Conservation (phyloP, 1,140 invertebrate species). For the Hyposmocoma kahamanoa region DNA sequence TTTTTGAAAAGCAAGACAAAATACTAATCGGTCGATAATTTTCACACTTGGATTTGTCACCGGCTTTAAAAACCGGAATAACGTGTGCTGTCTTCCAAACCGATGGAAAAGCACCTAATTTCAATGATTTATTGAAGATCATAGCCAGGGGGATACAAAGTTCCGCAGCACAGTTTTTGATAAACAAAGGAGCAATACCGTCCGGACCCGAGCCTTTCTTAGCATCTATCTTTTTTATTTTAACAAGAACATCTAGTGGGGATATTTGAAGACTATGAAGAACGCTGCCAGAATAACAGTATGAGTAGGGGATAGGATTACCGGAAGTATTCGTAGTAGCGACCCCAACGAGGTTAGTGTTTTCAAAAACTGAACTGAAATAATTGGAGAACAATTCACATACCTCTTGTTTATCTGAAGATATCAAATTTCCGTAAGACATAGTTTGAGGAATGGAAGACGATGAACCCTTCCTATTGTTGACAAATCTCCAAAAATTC, state of each 20-base stretch:
- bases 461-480: background rate
- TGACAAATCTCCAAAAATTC: background rate
- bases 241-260: too few species aligned
- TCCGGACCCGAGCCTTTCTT: background rate
- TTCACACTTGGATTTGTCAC: background rate
- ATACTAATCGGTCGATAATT: conserved; percentile 1
- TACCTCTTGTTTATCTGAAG: background rate
- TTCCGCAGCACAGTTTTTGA: background rate
- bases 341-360: too few species aligned
- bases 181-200: background rate
- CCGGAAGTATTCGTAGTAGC: too few species aligned
- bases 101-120: background rate
- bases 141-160: background rate
- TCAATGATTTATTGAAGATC: background rate
- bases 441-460: background rate
- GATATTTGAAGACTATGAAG: too few species aligned
- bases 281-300: too few species aligned
- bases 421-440: background rate
- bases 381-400: background rate
- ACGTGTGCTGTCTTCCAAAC: background rate
- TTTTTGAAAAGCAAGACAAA: background rate
- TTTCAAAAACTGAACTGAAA: background rate
- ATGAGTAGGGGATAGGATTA: too few species aligned
- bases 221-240: background rate
- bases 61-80: background rate